Conservation (phyloP, 1,140 invertebrate genomes). For the Goniozus legneri region DNA sequence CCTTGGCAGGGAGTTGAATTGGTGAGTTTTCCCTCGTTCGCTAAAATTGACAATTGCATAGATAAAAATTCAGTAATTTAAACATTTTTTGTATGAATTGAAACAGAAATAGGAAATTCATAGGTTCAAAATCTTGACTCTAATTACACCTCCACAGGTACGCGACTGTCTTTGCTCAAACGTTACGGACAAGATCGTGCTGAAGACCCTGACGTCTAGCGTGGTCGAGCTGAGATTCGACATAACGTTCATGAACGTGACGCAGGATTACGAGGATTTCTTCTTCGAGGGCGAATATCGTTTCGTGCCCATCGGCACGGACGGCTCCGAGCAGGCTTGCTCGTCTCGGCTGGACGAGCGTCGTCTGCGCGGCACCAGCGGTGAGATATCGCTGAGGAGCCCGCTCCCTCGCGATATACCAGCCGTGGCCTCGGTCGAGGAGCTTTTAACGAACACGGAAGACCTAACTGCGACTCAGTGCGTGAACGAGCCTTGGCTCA, state of each 20-base stretch:
- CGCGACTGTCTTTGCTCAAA: conserved; percentile 75
- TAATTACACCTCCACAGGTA: conserved; percentile 7
- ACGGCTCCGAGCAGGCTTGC: conserved; percentile 53
- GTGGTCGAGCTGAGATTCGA: conserved; percentile 71
- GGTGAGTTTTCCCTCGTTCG: conserved; percentile 24
- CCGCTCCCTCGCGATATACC: conserved; percentile 37
- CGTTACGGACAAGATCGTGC: conserved; percentile 58
- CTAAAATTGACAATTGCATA: too few species aligned
- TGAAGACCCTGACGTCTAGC: conserved; percentile 63
- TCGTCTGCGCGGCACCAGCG: conserved; percentile 66
- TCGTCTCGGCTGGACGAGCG: conserved; percentile 62
- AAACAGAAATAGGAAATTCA: too few species aligned
- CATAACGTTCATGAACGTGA: conserved; percentile 75
- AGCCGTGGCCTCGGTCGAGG: conserved; percentile 43
- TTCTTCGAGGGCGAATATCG: conserved; percentile 77
- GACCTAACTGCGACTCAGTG: conserved; percentile 56
- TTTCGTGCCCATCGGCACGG: conserved; percentile 56
- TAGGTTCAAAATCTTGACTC: too few species aligned
- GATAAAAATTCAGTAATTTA: too few species aligned
- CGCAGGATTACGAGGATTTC: conserved; percentile 76
- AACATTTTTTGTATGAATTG: too few species aligned
- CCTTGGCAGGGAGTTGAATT: conserved; percentile 70
- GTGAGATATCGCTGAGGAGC: conserved; percentile 62
- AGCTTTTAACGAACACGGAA: conserved; percentile 42
- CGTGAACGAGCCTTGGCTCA: conserved; percentile 73